phyloP scores from a whole-genome alignment of 2,113 vertebrate species.

The Mirounga angustirostris region DNA sequence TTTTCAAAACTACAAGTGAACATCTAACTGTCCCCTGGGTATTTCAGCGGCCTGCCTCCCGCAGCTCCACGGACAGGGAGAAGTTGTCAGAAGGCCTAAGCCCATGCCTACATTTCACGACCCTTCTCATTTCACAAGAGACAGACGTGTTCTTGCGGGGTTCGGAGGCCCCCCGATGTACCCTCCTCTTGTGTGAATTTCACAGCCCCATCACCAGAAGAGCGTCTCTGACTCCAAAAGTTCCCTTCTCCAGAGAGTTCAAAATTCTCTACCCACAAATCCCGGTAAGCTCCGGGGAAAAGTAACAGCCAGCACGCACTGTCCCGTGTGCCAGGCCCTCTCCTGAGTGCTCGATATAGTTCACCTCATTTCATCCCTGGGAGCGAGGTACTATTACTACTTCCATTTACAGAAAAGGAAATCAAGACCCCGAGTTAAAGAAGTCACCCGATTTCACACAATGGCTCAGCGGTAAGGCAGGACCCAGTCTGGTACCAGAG shows the following conservation, averaged over 20 bases:
- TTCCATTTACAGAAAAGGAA: background rate
- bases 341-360: background rate
- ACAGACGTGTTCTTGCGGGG: background rate
- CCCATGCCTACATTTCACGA: background rate
- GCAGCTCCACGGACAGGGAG: background rate
- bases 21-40: background rate
- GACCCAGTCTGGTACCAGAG: accelerated
- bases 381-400: background rate
- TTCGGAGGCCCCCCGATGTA: background rate
- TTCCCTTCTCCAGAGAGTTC: background rate
- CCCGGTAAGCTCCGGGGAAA: background rate
- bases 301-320: background rate
- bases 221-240: background rate
- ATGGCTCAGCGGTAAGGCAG: background rate
- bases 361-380: background rate
- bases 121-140: background rate
- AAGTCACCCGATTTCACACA: accelerated
- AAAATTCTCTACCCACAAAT: background rate
- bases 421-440: background rate
- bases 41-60: background rate
- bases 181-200: background rate
- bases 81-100: background rate
- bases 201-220: background rate
- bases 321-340: background rate
- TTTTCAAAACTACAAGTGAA: conserved; percentile 31